Conservation (phyloP, 1,140 invertebrate species). For the Chlorops oryzae region DNA sequence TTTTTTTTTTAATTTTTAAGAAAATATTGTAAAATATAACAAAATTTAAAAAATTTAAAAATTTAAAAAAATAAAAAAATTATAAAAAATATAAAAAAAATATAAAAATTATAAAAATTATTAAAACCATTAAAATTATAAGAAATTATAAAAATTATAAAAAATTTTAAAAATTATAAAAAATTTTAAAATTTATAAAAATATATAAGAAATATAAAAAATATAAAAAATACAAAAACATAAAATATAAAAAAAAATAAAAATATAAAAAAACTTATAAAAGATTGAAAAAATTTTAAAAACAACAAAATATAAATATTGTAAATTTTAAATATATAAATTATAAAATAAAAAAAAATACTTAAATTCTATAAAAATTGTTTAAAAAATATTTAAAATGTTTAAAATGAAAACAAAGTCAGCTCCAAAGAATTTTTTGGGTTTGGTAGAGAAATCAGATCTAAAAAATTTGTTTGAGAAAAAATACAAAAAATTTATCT, state of each 20-base stretch:
- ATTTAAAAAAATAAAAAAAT: not conserved
- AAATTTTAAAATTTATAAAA: not conserved
- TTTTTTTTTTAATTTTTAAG: too few relatives aligned
- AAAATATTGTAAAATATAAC: conserved; percentile 1
- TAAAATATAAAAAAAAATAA: conserved; percentile 1
- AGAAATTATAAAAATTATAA: not conserved
- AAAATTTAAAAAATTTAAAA: not conserved
- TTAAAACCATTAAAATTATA: not conserved
- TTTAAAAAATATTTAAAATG: too few relatives aligned
- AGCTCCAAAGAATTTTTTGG: too few relatives aligned
- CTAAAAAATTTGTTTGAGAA: too few relatives aligned
- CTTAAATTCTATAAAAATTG: too few relatives aligned
- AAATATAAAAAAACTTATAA: not conserved
- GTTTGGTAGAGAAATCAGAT: too few relatives aligned
- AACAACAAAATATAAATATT: not conserved
- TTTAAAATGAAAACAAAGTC: too few relatives aligned
- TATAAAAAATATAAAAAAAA: not conserved
- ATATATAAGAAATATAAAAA: not conserved
- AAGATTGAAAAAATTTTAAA: not conserved
- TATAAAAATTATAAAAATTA: not conserved
- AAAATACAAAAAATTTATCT: too few relatives aligned
- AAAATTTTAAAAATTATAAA: not conserved
- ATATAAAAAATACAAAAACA: not conserved
- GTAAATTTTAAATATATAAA: not conserved
- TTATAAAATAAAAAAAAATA: not conserved